Conservation (phyloP, 2,113 vertebrate genomes). For the Psammodynastes pulverulentus region DNA sequence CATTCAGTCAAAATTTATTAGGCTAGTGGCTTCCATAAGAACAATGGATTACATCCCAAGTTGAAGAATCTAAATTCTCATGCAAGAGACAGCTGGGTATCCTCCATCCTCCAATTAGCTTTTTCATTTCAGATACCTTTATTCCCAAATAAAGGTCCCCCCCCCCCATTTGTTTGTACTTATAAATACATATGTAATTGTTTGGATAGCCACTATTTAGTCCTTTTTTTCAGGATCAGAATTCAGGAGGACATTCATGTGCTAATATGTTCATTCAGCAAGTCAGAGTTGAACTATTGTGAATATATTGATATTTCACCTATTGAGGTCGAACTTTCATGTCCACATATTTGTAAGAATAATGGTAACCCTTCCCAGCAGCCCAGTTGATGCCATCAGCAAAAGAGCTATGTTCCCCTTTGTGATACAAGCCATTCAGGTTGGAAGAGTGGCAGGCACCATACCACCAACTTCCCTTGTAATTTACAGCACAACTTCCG, state of each 20-base stretch:
- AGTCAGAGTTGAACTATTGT: not conserved
- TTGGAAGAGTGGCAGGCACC: slow-evolving; percentile 76
- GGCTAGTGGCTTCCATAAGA: not conserved
- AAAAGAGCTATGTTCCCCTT: slow-evolving; percentile 16
- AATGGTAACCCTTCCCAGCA: slow-evolving; percentile 15
- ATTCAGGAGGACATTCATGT: not conserved
- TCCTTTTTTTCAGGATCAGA: not conserved
- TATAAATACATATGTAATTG: not conserved
- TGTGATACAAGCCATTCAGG: slow-evolving; percentile 72
- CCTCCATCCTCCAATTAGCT: not conserved
- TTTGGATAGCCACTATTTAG: not conserved
- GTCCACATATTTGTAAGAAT: slow-evolving; percentile 38
- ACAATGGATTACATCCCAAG: not conserved
- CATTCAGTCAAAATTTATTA: not conserved
- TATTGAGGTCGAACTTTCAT: slow-evolving; percentile 44
- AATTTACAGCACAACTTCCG: slow-evolving; percentile 71
- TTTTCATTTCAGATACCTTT: not conserved
- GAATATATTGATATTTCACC: not conserved
- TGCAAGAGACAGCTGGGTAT: not conserved
- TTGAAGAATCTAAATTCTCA: not conserved
- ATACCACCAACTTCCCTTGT: slow-evolving; percentile 79
- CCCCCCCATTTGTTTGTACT: not conserved
- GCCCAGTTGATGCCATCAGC: slow-evolving; percentile 32
- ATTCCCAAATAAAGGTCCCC: not conserved
- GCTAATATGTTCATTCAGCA: not conserved